Conservation (phyloP, 2,888 invertebrate species). For the Opisthograptis luteolata region DNA sequence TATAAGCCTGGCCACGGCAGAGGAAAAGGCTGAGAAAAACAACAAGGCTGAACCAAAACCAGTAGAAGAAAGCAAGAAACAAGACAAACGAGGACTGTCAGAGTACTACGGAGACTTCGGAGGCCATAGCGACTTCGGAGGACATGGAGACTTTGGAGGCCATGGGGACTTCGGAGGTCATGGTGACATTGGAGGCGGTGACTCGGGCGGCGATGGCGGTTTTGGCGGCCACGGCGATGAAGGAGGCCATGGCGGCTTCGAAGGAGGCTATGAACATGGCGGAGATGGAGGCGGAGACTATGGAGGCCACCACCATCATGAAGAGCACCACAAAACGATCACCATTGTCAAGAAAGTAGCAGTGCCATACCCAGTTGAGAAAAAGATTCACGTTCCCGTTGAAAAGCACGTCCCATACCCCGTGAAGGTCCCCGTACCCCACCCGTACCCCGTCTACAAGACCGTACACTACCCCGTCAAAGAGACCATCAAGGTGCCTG, state of each 20-base stretch:
- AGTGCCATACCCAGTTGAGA: conserved; percentile 89
- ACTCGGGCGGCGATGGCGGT: conserved; percentile 35
- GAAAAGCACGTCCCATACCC: conserved; percentile 87
- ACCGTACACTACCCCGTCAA: conserved; percentile 87
- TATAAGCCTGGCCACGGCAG: conserved; percentile 82
- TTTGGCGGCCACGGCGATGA: conserved; percentile 31
- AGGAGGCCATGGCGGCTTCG: conserved; percentile 41
- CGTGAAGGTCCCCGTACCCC: conserved; percentile 88
- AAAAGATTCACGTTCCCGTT: conserved; percentile 87
- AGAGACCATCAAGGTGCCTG: conserved; percentile 87
- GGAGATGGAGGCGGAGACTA: conserved; percentile 39
- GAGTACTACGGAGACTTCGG: conserved; percentile 76
- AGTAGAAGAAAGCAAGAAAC: conserved; percentile 78
- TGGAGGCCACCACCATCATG: conserved; percentile 52
- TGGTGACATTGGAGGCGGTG: conserved; percentile 46
- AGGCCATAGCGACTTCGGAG: conserved; percentile 49
- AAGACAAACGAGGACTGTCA: conserved; percentile 83
- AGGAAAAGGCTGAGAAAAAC: conserved; percentile 76
- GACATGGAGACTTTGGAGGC: conserved; percentile 40
- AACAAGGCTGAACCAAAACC: conserved; percentile 75
- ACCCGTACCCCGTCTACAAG: conserved; percentile 89
- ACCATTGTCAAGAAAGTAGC: conserved; percentile 89
- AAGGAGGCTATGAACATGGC: conserved; percentile 37
- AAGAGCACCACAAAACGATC: conserved; percentile 86
- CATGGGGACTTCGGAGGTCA: conserved; percentile 61